Base-by-base conservation (phyloP, 53 echinoderm and acorn worm species). In the Antedon mediterranea region DNA sequence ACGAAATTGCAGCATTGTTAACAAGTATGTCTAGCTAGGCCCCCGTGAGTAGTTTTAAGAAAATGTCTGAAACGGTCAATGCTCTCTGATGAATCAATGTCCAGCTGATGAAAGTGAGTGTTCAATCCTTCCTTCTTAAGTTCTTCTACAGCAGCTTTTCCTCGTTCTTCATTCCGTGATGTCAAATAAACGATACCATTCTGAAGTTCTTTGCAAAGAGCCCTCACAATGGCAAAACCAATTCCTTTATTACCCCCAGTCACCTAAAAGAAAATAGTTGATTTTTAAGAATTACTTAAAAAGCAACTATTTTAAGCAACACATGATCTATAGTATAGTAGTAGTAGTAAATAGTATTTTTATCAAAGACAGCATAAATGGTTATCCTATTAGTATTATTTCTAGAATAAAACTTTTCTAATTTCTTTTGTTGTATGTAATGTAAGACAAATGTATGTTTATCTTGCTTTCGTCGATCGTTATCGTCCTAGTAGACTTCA, bases 181-280 rank as follows among this genome's bases (percentile, higher is more conserved):
- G 93, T 93, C 80, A 93, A 80, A 73, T 93, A 93, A 28, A 93
- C 90, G 7, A 84, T 74, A 26, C 85, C 88, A 43, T 86, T 77
- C 73, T 82, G 34, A 27, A 93, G 81, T n/a, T 93, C 84, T 76
- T 88, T 93, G 90, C 93, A 93, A 31, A 93, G 79, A 0, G 90
- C 88, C 27, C 89, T 71, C 20, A 94, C 88, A 73, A 75, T 79
- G 43, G 87, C 89, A 71, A 91, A 89, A 7, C 94, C 94, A 74
- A 94, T 89, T 43, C 94, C 94, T 29, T 91, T 90, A 85, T 94
- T 94, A 74, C 86, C 76, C 32, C 94, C 94, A 71, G 89, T 94
- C 28, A 93, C 93, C 93, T 93, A 57, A n/a, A n/a, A n/a, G n/a
- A n/a, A n/a, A n/a, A n/a, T n/a, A n/a, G n/a, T n/a, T n/a, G n/a